Evolutionary conservation across 2,797 vertebrate species (phyloP).

Genomic region (Phalloptychus januarius): DNA sequence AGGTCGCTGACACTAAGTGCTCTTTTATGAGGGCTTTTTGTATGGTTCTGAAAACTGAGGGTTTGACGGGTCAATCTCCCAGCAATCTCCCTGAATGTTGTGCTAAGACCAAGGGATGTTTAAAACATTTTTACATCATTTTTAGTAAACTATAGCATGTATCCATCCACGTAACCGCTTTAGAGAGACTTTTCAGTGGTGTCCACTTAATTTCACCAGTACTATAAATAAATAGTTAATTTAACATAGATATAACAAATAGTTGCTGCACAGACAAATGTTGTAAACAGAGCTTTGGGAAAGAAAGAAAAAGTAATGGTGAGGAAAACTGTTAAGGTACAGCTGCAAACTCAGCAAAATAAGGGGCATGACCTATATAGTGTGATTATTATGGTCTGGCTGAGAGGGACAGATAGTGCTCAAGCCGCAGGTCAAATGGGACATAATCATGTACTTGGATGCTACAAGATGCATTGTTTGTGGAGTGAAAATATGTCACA

Average conservation of each 20-base stretch:
- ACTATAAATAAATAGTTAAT: constrained; percentile 40
- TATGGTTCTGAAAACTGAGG: too few relatives aligned
- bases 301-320: constrained; percentile 47
- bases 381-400: constrained; percentile 60
- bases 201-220: background rate
- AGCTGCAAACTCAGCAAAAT: constrained; percentile 46
- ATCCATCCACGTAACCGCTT: background rate
- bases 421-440: constrained; percentile 31
- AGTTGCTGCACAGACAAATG: constrained; percentile 44
- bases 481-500: constrained; percentile 1
- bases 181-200: background rate
- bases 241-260: constrained; percentile 61
- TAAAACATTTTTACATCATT: background rate
- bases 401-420: constrained; percentile 33
- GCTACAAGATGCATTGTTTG: constrained; percentile 13
- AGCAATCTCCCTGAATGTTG: too few relatives aligned
- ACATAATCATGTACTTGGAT: constrained; percentile 27
- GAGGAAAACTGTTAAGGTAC: constrained; percentile 35
- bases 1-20: too few relatives aligned
- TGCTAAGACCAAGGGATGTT: background rate
- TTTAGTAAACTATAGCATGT: background rate
- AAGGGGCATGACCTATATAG: constrained; percentile 50
- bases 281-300: constrained; percentile 42
- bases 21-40: too few relatives aligned
- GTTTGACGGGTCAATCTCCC: too few relatives aligned